phyloP scores from a whole-genome alignment of 2,797 vertebrate species.

The Otolemur crassicaudatus region DNA sequence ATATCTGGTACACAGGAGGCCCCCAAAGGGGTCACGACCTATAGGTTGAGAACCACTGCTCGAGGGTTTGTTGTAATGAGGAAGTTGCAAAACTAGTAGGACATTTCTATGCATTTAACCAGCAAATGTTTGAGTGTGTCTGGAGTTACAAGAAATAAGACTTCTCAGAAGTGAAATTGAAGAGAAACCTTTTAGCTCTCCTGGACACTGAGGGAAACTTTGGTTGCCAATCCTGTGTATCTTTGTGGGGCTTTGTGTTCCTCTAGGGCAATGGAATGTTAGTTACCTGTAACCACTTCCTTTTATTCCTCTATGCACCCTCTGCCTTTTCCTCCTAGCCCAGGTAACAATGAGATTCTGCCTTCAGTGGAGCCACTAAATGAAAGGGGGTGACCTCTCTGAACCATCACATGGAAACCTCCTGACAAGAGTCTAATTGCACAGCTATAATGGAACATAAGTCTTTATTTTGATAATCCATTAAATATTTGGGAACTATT shows the following conservation, averaged over 20 bases:
- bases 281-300: background rate
- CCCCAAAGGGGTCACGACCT: too few relatives aligned
- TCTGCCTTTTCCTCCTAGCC: background rate
- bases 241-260: background rate
- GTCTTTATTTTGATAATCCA: background rate
- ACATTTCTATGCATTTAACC: background rate
- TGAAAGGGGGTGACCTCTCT: background rate
- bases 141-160: background rate
- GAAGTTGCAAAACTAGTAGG: background rate
- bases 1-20: too few relatives aligned
- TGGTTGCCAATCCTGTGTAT: rapidly evolving
- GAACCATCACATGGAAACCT: background rate
- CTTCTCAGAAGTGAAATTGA: background rate
- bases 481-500: background rate
- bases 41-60: background rate
- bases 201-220: background rate
- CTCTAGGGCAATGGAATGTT: too few relatives aligned
- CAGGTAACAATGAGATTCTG: background rate
- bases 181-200: background rate
- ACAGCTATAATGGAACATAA: rapidly evolving
- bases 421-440: background rate
- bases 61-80: background rate
- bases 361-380: rapidly evolving
- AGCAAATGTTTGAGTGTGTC: background rate
- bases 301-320: background rate